Evolutionary conservation across 2,888 invertebrate species (phyloP).

Genomic region (Eupithecia exiguata): DNA sequence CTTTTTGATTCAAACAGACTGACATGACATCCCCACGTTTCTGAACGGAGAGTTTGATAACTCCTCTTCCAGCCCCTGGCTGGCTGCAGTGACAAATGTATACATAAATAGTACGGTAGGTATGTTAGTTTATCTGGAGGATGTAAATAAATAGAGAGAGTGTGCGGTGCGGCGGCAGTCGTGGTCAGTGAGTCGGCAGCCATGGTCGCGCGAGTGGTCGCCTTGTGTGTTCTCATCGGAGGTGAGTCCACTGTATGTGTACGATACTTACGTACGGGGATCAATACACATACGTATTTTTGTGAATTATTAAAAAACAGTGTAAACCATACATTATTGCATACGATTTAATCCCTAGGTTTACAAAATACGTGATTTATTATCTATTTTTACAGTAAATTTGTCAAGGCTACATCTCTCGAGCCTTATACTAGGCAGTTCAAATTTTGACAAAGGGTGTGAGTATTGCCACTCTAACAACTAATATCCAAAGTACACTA

Average conservation of each 20-base stretch:
- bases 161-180: constrained; percentile 4
- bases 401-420: too few relatives aligned
- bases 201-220: constrained; percentile 25
- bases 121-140: not conserved
- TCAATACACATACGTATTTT: not conserved
- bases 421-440: too few relatives aligned
- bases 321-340: too few relatives aligned
- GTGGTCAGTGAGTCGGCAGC: constrained; percentile 16
- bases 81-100: not conserved
- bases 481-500: too few relatives aligned
- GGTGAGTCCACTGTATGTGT: not conserved
- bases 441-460: too few relatives aligned
- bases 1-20: not conserved
- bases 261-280: not conserved
- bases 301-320: not conserved
- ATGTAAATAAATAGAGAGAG: constrained; percentile 23
- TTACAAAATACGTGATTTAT: too few relatives aligned
- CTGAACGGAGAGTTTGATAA: not conserved
- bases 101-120: not conserved
- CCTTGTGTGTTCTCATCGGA: not conserved
- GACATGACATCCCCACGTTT: not conserved
- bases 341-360: too few relatives aligned
- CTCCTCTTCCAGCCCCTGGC: not conserved
- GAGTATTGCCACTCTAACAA: too few relatives aligned
- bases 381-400: too few relatives aligned